Evolutionary conservation across 2,113 vertebrate genomes (phyloP), one percentile per base, ranked within the genome.

Genomic region (Rhombomys opimus): DNA sequence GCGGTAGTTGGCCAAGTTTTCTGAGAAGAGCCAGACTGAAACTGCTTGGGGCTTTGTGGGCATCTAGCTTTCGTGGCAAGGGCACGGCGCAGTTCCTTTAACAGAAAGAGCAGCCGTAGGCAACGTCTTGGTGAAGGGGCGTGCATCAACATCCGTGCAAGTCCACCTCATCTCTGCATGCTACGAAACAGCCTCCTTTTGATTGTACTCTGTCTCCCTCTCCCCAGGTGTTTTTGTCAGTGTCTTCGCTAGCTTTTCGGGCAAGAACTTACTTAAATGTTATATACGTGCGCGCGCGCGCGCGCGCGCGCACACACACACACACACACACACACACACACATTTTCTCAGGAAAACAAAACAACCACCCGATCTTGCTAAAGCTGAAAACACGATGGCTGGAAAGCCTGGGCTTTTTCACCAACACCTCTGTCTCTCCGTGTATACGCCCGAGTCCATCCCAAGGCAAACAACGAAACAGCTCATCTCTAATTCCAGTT

Each of bases 261-360:
- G 32, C 41, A 96, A 87, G 70, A 97, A 92, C 25, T 15, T 35
- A 59, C 65, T 0, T 76, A 94, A 93, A 81, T 93, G 30, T 54
- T 41, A 67, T 17, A 27, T 11, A 63, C 35, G 27, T 41, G 22
- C 80, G 59, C 18, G 35, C 23, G 41, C 14, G 6, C 30, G 11
- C 50, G 18, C 50, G 6, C 30, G 22, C 14, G 65, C 52, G n/a
- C 35, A 46, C 17, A 59, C 18, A 41, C 30, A 61, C 38, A 75
- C 22, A 68, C 10, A 68, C 22, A 41, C 23, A 50, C 10, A 70
- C 6, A 20, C 9, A 46, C 10, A 82, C 41, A 93, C 72, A 15
- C 7, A 72, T 13, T 87, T 87, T 90, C 22, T 91, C 61, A 9
- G 54, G 52, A 93, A 38, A 84, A 80, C 50, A 67, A 67, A 85